Conservation (phyloP, 2,797 vertebrate genomes). For the Nothura maculosa region DNA sequence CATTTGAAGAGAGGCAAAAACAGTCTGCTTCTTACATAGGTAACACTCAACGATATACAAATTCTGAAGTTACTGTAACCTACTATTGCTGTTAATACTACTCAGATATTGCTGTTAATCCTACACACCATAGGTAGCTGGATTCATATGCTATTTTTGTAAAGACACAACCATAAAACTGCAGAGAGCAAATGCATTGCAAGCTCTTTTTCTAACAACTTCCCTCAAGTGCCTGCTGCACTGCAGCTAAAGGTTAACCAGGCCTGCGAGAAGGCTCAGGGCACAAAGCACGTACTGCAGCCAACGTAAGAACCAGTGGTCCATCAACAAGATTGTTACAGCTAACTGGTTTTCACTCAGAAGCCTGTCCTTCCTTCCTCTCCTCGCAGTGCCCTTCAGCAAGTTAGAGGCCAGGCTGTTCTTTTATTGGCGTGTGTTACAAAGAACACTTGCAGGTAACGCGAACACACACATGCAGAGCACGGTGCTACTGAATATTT, state of each 20-base stretch:
- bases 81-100: neutral
- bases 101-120: neutral
- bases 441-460: slow-evolving; percentile 9
- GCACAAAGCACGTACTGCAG: slow-evolving; percentile 20
- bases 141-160: neutral
- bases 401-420: slow-evolving; percentile 33
- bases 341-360: slow-evolving; percentile 55
- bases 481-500: neutral
- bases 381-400: slow-evolving; percentile 38
- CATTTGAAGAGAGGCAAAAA: neutral
- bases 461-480: neutral
- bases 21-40: neutral
- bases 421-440: neutral
- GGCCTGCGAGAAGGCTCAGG: slow-evolving; percentile 47
- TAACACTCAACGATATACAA: neutral
- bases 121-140: neutral
- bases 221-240: neutral
- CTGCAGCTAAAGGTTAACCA: slow-evolving; percentile 24
- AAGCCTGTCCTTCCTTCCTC: slow-evolving; percentile 10
- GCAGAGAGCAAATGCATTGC: neutral
- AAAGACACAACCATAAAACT: neutral
- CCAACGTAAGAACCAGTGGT: neutral
- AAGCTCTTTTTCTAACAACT: neutral
- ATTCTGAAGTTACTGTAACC: neutral
- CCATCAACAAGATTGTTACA: slow-evolving; percentile 26